Evolutionary conservation across 2,113 vertebrate genomes (phyloP).

Genomic region (Macrotis lagotis): DNA sequence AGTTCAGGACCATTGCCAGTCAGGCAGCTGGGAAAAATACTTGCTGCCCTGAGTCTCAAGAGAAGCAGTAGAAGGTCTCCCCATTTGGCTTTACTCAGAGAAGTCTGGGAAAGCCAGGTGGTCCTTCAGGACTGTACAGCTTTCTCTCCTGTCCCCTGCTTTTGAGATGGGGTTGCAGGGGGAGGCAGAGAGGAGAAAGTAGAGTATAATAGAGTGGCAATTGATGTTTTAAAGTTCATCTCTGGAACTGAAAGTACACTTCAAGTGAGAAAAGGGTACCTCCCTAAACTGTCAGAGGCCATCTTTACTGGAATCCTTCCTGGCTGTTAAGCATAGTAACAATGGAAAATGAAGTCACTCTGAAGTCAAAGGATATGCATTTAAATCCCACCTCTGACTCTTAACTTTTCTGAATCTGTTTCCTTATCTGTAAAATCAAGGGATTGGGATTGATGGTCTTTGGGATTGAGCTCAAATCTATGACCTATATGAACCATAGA

Average conservation of each 20-base stretch:
- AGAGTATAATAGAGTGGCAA: neutral
- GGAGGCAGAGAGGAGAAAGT: neutral
- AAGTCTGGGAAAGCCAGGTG: neutral
- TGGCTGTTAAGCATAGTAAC: neutral
- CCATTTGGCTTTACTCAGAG: neutral
- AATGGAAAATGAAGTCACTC: neutral
- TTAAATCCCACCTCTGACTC: neutral
- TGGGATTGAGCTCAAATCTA: neutral
- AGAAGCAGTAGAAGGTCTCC: neutral
- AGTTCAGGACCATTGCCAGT: neutral
- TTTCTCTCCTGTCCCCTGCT: neutral
- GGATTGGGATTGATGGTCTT: neutral
- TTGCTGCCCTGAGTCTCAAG: neutral
- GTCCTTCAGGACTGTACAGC: neutral
- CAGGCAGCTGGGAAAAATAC: neutral
- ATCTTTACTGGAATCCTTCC: neutral
- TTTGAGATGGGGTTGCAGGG: neutral
- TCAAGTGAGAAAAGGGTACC: neutral
- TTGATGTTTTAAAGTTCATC: neutral
- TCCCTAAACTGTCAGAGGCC: neutral
- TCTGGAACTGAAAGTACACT: neutral
- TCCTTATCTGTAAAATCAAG: neutral
- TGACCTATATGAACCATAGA: too few relatives aligned
- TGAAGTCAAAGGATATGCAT: neutral
- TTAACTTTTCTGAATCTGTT: neutral